Evolutionary conservation across 2,113 vertebrate species (phyloP).

Genomic region (Lophochroa leadbeateri): DNA sequence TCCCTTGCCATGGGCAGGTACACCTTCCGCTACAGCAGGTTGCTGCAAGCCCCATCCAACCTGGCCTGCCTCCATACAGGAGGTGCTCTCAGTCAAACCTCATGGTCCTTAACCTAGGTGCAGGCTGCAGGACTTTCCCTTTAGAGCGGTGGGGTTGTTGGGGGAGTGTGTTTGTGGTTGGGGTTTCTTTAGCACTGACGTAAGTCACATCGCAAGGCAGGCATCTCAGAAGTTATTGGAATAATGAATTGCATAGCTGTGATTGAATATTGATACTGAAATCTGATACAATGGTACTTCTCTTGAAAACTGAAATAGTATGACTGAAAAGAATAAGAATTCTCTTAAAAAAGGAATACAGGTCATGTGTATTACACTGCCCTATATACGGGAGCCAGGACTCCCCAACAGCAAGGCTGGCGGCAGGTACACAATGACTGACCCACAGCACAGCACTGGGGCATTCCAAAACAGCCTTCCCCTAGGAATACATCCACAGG

Average conservation of each 20-base stretch:
- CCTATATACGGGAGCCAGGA: background rate
- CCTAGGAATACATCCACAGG: background rate
- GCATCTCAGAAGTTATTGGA: background rate
- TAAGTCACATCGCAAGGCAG: background rate
- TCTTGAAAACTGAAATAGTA: background rate
- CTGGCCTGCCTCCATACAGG: background rate
- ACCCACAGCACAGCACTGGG: fast-evolving
- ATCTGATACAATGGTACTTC: background rate
- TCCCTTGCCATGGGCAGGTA: background rate
- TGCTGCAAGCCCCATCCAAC: background rate
- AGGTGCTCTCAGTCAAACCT: background rate
- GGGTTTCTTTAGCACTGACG: background rate
- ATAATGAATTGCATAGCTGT: background rate
- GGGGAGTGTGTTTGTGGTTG: background rate
- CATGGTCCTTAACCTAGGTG: background rate
- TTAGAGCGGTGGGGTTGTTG: background rate
- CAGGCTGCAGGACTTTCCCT: background rate
- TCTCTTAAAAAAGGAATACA: background rate
- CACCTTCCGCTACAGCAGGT: background rate
- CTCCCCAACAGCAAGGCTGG: background rate
- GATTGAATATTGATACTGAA: background rate
- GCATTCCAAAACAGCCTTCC: fast-evolving
- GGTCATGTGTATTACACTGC: too few relatives aligned
- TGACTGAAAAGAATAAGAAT: background rate
- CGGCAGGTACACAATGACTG: fast-evolving